Base-by-base conservation (phyloP, 1,140 invertebrate species). In the Brachionus sp. region DNA sequence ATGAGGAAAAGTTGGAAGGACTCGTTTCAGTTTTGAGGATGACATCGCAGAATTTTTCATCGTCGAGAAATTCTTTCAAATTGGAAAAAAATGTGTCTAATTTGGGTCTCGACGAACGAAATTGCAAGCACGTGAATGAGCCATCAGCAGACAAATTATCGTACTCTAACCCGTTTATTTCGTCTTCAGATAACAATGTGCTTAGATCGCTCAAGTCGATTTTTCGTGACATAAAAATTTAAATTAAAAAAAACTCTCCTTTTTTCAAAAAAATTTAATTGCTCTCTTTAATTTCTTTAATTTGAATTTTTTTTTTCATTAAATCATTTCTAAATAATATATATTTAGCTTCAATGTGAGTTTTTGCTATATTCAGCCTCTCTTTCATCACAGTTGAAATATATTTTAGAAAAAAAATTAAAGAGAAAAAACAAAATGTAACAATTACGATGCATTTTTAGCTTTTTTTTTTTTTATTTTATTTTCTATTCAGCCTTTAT, bases 31-130 rank as follows among this genome's bases (percentile, higher is more conserved):
- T 87, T 42, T 86, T 82, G 25, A 89, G 84, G 4, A 86, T 87
- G 9, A 89, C 86, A 85, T 88, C 88, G 13, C 95, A 96, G 4
- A 96, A 90, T 93, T 95, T 95, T 84, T 93, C 92, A 88, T 95
- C 93, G 16, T 92, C 93, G 12, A 93, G 90, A 93, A 96, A 95
- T 88, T 94, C 93, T 86, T 93, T 94, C 93, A 96, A 75, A 75
- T 75, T 75, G 16, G 16, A 5, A 25, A 75, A 46, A 46, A 44
- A 75, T 12, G n/a, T 9, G 39, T 75, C 70, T 9, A 75, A 23
- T 33, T 23, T 39, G 19, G 37, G 19, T 13, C 25, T 29, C 9
- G n/a, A 44, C 16, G 70, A 44, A 12, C 42, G 37, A 25, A 75
- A 75, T 46, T 44, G 42, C 23, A 75, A 23, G 16, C 70, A 75